Percentiles rank a stretch among this genome's conserved stretches.
Evolutionary conservation across 2,888 invertebrate species (phyloP).

Genomic region (Melieria crassipennis): DNA sequence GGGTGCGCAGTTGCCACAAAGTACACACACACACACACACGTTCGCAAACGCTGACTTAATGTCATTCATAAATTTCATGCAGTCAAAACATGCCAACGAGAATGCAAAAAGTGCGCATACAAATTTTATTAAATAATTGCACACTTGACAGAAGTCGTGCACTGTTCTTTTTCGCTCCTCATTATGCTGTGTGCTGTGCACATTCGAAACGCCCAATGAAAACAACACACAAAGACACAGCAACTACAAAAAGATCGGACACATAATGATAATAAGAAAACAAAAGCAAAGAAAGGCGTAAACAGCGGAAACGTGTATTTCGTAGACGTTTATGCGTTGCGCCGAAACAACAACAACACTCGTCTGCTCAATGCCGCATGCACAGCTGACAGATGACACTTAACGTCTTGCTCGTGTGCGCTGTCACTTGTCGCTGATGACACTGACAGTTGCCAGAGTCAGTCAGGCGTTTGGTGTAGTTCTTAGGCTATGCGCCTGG

Average conservation of each 20-base stretch:
- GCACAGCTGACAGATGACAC: constrained; percentile 34
- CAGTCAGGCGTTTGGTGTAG: not conserved
- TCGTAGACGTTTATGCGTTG: not conserved
- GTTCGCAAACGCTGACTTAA: not conserved
- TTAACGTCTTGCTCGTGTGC: constrained; percentile 25
- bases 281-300: not conserved
- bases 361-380: constrained; percentile 11
- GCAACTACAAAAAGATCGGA: constrained; percentile 17
- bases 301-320: not conserved
- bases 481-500: not conserved
- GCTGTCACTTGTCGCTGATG: constrained; percentile 36
- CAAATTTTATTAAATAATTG: constrained; percentile 35
- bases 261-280: constrained; percentile 4
- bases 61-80: constrained; percentile 38
- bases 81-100: constrained; percentile 39
- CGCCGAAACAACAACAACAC: not conserved
- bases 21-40: too few species aligned
- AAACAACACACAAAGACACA: not conserved
- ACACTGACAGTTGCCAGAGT: constrained; percentile 24
- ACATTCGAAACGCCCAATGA: not conserved
- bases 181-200: too few species aligned
- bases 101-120: constrained; percentile 3
- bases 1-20: too few species aligned
- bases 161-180: too few species aligned
- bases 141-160: constrained; percentile 24